A percentile compares a stretch with the other conserved stretches of the same genome.
These are phyloP conservation scores for Araneus ventricosus DNA, from an alignment of 1,140 invertebrate genomes.

Conservation along the genomic window DNA sequence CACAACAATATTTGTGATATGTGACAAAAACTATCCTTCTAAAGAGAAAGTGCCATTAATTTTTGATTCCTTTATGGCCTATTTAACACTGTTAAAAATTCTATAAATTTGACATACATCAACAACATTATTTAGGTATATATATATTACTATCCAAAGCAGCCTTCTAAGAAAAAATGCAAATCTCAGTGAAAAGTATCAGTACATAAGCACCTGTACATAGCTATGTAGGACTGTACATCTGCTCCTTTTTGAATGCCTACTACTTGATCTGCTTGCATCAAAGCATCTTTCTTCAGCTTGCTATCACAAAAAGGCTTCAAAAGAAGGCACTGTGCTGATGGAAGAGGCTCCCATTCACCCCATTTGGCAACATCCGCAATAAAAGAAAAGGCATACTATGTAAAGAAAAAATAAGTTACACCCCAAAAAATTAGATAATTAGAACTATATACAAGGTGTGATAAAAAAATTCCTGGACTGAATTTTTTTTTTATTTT, in stretches of 20 bases:
- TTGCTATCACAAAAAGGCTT: neutral
- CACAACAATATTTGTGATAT: too few species aligned
- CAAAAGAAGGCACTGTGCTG: neutral
- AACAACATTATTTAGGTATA: too few species aligned
- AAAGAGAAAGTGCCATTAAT: too few species aligned
- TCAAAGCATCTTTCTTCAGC: slow-evolving; percentile 29
- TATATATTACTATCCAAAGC: too few species aligned
- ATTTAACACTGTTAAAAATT: too few species aligned
- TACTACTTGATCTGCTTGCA: slow-evolving; percentile 54
- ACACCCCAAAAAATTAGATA: neutral
- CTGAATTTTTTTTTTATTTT: too few species aligned
- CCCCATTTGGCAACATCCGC: slow-evolving; percentile 52
- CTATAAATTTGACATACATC: too few species aligned
- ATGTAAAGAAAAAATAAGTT: neutral
- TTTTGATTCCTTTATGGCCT: too few species aligned
- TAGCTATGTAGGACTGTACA: slow-evolving; percentile 35
- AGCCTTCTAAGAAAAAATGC: neutral
- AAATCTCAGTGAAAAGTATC: neutral
- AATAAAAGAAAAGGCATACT: slow-evolving; percentile 65
- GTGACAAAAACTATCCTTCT: too few species aligned
- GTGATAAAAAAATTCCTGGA: too few species aligned
- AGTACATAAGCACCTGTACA: slow-evolving; percentile 42
- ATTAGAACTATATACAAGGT: neutral
- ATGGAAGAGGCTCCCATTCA: slow-evolving; percentile 35
- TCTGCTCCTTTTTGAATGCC: slow-evolving; percentile 57